These are phyloP conservation scores for Trichosurus vulpecula DNA, from an alignment of 2,797 vertebrate species.

Conservation along the genomic window DNA sequence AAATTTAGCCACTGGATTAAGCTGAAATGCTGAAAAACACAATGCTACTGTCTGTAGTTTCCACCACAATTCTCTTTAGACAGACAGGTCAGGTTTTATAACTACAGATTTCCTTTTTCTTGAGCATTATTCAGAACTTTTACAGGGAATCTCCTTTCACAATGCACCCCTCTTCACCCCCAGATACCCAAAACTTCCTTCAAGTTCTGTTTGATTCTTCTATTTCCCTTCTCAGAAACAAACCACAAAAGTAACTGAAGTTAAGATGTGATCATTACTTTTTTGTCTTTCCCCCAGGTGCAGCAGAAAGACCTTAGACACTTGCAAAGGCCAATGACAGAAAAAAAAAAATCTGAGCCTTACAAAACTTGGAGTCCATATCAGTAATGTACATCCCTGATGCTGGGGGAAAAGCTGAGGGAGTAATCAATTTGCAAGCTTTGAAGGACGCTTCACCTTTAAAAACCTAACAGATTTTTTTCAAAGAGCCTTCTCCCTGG, in stretches of 20 bases:
- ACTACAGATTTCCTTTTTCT: conserved; percentile 58
- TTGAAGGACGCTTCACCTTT: not conserved
- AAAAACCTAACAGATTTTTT: not conserved
- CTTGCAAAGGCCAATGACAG: not conserved
- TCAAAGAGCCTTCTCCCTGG: not conserved
- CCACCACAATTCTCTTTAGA: conserved; percentile 36
- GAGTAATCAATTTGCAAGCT: not conserved
- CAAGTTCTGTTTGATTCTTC: conserved; percentile 57
- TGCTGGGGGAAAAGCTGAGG: not conserved
- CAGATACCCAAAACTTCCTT: conserved; percentile 66
- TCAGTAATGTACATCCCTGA: not conserved
- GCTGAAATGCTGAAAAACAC: conserved; percentile 48
- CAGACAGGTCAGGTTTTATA: conserved; percentile 59
- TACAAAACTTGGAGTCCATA: not conserved
- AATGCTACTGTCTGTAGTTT: conserved; percentile 34
- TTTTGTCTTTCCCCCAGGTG: not conserved
- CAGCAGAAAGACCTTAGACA: not conserved
- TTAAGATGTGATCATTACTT: conserved; percentile 26
- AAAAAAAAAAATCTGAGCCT: not conserved
- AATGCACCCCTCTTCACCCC: conserved; percentile 33
- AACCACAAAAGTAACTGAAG: conserved; percentile 44
- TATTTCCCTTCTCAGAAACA: conserved; percentile 55
- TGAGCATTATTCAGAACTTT: conserved; percentile 68
- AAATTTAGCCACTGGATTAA: conserved; percentile 49
- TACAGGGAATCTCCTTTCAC: conserved; percentile 64